Conservation (phyloP, 2,113 vertebrate species). For the Sus scrofa region T2T-Sscrofa CM000820.6:47442501-47443000, state of each 20-base stretch:
- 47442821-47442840: slow-evolving; percentile 49
- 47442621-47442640: background rate
- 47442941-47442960: background rate
- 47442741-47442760: slow-evolving; percentile 66
- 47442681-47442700: background rate
- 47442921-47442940: slow-evolving; percentile 60
- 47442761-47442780: slow-evolving; percentile 76
- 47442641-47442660: background rate
- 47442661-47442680: background rate
- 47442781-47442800: slow-evolving; percentile 80
- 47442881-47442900: background rate
- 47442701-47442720: slow-evolving; percentile 50
- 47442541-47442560: background rate
- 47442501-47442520: background rate
- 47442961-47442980: background rate
- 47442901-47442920: background rate
- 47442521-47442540: background rate
- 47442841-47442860: slow-evolving; percentile 22
- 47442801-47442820: slow-evolving; percentile 63
- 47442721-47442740: slow-evolving; percentile 64
- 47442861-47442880: background rate
- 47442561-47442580: background rate
- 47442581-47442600: background rate
- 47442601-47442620: background rate
- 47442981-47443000: slow-evolving; percentile 3